These are phyloP conservation scores for Macropis europaea DNA, from an alignment of 2,888 invertebrate species.

Conservation along the genomic window DNA sequence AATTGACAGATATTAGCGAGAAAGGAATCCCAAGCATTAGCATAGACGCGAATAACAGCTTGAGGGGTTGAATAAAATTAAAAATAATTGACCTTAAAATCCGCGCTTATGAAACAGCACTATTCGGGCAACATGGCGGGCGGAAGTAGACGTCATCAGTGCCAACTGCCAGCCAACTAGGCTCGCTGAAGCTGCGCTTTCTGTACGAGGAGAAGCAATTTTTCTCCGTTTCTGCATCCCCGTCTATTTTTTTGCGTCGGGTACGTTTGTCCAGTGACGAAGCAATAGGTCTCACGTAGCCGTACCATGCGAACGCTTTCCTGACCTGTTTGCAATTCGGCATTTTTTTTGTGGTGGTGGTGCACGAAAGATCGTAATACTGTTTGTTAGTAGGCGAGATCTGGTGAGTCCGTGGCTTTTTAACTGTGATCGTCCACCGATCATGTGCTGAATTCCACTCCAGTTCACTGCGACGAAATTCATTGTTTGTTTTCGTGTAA, in stretches of 20 bases:
- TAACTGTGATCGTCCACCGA: constrained; percentile 26
- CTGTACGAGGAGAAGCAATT: constrained; percentile 68
- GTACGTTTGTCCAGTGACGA: constrained; percentile 61
- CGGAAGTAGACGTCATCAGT: constrained; percentile 79
- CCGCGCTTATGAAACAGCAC: constrained; percentile 56
- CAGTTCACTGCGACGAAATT: not conserved
- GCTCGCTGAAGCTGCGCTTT: constrained; percentile 69
- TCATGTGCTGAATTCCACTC: constrained; percentile 37
- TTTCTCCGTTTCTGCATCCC: constrained; percentile 62
- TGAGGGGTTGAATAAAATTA: constrained; percentile 34
- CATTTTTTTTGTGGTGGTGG: constrained; percentile 35
- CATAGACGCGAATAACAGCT: not conserved
- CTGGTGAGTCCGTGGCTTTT: constrained; percentile 43
- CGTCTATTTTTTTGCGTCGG: constrained; percentile 62
- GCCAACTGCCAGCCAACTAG: constrained; percentile 75
- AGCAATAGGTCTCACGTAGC: constrained; percentile 16
- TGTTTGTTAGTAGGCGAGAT: constrained; percentile 54
- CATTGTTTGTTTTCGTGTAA: not conserved
- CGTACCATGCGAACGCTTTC: constrained; percentile 39
- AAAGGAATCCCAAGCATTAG: not conserved
- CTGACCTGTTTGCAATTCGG: constrained; percentile 19
- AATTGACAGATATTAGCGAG: not conserved
- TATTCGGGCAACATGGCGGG: constrained; percentile 67
- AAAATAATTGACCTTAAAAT: constrained; percentile 43
- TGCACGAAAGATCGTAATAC: constrained; percentile 44